A percentile compares a stretch with the other conserved stretches of the same genome.
Conservation (phyloP, 2,113 vertebrate genomes). For the Platichthys stellatus region DNA sequence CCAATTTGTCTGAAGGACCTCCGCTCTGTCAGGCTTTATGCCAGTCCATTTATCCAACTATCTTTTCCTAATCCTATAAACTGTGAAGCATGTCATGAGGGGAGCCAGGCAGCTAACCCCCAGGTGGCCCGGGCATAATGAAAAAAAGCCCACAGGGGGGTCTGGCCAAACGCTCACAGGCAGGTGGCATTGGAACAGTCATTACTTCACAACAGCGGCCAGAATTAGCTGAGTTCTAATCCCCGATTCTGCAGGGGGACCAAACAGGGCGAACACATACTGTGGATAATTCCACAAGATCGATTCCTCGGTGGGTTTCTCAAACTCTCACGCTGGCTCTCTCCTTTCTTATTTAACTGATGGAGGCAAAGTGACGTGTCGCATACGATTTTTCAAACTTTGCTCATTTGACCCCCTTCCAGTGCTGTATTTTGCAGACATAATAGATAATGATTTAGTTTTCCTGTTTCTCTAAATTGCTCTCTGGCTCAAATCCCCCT, state of each 20-base stretch:
- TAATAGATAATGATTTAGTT: conserved; percentile 70
- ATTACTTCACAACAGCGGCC: conserved; percentile 76
- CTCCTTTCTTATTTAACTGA: conserved; percentile 59
- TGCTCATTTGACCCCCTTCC: conserved; percentile 61
- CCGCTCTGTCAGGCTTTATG: conserved; percentile 59
- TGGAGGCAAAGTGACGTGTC: conserved; percentile 63
- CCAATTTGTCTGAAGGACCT: conserved; percentile 70
- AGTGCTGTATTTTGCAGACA: conserved; percentile 54
- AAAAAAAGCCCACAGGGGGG: conserved; percentile 73
- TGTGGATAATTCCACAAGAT: conserved; percentile 69
- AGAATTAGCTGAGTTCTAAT: conserved; percentile 72
- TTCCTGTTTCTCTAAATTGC: conserved; percentile 63
- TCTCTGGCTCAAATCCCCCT: conserved; percentile 37
- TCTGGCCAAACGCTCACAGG: conserved; percentile 67
- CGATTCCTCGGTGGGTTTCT: conserved; percentile 61
- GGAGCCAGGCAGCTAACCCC: conserved; percentile 66
- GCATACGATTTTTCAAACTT: conserved; percentile 55
- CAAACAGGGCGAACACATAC: conserved; percentile 67
- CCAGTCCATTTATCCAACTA: conserved; percentile 76
- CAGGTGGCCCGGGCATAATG: conserved; percentile 76
- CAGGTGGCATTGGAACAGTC: conserved; percentile 78
- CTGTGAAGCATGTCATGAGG: conserved; percentile 70
- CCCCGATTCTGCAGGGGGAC: conserved; percentile 64
- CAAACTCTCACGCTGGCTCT: conserved; percentile 59
- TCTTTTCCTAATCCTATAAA: conserved; percentile 79